Percentiles rank a stretch among this genome's conserved stretches.
Evolutionary conservation across 2,113 vertebrate genomes (phyloP).

Genomic region (Trochalopteron elliotii): DNA sequence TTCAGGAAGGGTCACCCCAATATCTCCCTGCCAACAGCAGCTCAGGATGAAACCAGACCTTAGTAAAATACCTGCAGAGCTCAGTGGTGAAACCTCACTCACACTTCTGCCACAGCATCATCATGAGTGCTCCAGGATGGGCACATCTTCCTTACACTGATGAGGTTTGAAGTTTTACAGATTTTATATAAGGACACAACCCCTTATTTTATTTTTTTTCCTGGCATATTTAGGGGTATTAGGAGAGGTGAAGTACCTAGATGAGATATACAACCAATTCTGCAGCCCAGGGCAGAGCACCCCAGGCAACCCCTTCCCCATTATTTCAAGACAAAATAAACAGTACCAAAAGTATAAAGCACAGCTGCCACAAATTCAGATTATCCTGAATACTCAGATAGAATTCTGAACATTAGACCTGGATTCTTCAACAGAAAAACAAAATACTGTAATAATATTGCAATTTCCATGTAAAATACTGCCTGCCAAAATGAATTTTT

Average conservation of each 20-base stretch:
- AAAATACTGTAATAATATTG: not conserved
- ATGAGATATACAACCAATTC: not conserved
- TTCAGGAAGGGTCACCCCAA: not conserved
- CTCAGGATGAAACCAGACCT: not conserved
- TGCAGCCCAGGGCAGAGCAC: not conserved
- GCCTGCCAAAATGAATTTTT: not conserved
- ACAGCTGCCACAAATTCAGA: not conserved
- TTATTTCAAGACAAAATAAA: not conserved
- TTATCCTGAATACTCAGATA: not conserved
- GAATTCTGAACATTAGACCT: not conserved
- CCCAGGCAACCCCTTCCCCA: not conserved
- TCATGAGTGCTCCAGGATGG: rapidly evolving
- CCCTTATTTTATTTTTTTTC: not conserved
- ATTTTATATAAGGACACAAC: not conserved
- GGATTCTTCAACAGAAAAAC: not conserved
- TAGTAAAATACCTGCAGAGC: not conserved
- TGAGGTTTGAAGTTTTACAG: not conserved
- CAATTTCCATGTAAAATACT: not conserved
- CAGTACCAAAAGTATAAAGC: not conserved
- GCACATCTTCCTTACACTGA: not conserved
- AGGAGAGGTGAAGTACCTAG: not conserved
- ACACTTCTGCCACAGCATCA: rapidly evolving
- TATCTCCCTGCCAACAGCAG: not conserved
- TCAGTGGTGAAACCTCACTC: rapidly evolving
- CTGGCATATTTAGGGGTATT: not conserved